These are phyloP conservation scores for Lasaia peninsularis DNA, from an alignment of 1,140 invertebrate genomes.

Conservation along the genomic window DNA sequence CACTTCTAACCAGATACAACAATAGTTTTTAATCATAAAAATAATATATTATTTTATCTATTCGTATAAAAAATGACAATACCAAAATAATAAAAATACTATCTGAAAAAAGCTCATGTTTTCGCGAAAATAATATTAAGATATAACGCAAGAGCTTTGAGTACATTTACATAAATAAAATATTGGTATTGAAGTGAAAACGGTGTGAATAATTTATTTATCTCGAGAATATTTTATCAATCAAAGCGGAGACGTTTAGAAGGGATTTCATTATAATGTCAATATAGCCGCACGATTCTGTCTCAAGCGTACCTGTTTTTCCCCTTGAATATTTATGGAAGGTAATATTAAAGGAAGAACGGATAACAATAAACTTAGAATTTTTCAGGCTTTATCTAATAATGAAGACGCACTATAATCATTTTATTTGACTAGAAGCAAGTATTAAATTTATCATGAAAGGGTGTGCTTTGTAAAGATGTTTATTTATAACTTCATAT, in stretches of 20 bases:
- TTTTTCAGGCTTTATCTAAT: constrained; percentile 35
- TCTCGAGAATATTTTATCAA: constrained; percentile 51
- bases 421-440: constrained; percentile 1
- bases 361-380: constrained; percentile 45
- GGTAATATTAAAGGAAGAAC: constrained; percentile 50
- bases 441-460: constrained; percentile 3
- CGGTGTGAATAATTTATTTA: constrained; percentile 35
- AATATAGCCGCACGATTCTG: constrained; percentile 37
- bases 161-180: constrained; percentile 13
- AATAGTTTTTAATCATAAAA: too few species aligned
- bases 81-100: too few species aligned
- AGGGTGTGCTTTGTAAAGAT: not conserved
- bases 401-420: constrained; percentile 30
- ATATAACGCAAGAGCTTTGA: constrained; percentile 17
- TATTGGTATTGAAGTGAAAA: not conserved
- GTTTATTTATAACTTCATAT: not conserved
- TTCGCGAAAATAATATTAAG: constrained; percentile 15
- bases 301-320: constrained; percentile 48
- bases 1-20: too few species aligned
- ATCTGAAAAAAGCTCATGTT: not conserved
- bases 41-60: too few species aligned
- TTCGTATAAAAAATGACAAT: too few species aligned
- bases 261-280: constrained; percentile 53
- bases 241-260: constrained; percentile 38
- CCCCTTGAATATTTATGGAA: constrained; percentile 59